A percentile compares a stretch with the other conserved stretches of the same genome.
phyloP scores from a whole-genome alignment of 2,888 invertebrate genomes.

The Xestoiulus laeticollis region DNA sequence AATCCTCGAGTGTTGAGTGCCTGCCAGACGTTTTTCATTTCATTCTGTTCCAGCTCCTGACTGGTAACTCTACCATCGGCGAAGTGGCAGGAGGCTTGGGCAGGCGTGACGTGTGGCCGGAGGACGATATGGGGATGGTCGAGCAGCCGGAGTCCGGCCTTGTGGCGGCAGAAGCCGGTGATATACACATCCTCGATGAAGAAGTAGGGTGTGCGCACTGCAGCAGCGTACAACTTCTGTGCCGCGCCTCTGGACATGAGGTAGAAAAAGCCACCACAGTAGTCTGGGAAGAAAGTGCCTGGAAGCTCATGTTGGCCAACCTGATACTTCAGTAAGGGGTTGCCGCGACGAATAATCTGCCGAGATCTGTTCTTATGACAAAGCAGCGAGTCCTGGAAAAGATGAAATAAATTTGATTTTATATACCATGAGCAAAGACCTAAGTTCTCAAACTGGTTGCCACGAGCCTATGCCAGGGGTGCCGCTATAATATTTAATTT shows the following conservation, averaged over 20 bases:
- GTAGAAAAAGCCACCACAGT: conserved; percentile 59
- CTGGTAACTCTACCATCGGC: conserved; percentile 58
- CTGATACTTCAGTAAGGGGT: conserved; percentile 56
- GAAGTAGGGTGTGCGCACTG: conserved; percentile 58
- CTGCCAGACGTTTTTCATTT: conserved; percentile 58
- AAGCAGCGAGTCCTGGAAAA: conserved; percentile 52
- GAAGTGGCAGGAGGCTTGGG: conserved; percentile 54
- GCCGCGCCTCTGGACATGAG: conserved; percentile 57
- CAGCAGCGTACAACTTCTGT: conserved; percentile 56
- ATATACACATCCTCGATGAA: conserved; percentile 60
- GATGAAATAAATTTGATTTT: background rate
- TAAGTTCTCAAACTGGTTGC: no score
- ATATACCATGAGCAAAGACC: no score
- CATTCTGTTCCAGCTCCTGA: conserved; percentile 57
- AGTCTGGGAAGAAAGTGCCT: conserved; percentile 58
- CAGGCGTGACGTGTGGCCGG: conserved; percentile 55
- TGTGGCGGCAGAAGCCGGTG: conserved; percentile 59
- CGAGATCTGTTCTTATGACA: conserved; percentile 58
- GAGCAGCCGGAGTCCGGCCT: conserved; percentile 56
- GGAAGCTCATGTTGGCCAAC: conserved; percentile 57
- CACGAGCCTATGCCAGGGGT: no score
- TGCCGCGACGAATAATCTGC: conserved; percentile 55
- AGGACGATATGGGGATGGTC: conserved; percentile 57
- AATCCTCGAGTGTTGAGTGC: conserved; percentile 59
- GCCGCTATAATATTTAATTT: no score